These are phyloP conservation scores for Micromussa lordhowensis DNA, from an alignment of 92 coral and sea anemone species.

Conservation along the genomic window DNA sequence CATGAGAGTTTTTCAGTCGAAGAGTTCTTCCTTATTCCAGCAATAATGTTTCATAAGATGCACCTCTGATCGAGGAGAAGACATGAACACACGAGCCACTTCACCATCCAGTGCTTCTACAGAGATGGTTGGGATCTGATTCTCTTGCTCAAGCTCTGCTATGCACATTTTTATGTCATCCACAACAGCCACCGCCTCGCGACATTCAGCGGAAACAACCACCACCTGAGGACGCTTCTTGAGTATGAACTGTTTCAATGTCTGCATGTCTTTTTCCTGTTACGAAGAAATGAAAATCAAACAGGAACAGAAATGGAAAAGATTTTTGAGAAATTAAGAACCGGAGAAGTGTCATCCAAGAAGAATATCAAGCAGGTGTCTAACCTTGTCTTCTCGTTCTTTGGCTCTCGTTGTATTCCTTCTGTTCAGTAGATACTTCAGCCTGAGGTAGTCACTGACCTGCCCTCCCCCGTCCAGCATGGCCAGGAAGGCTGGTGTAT, in stretches of 20 bases:
- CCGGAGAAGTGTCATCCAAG: too few species aligned
- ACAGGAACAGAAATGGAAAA: too few species aligned
- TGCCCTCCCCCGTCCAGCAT: constrained; percentile 97
- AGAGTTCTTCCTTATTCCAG: too few species aligned
- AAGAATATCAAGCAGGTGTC: background rate
- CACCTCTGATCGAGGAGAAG: constrained; percentile 93
- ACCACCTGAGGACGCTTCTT: constrained; percentile 96
- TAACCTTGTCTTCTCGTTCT: constrained; percentile 93
- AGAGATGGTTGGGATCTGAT: constrained; percentile 90
- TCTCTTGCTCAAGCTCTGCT: constrained; percentile 94
- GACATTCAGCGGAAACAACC: constrained; percentile 87
- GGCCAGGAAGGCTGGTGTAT: constrained; percentile 89
- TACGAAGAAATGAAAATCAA: background rate
- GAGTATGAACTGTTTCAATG: constrained; percentile 87
- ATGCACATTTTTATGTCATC: constrained; percentile 96
- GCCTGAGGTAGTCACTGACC: constrained; percentile 87
- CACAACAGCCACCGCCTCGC: constrained; percentile 78
- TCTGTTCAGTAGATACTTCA: constrained; percentile 81
- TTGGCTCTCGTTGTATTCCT: constrained; percentile 76
- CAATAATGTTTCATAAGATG: background rate
- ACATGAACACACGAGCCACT: constrained; percentile 87
- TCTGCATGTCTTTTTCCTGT: constrained; percentile 89
- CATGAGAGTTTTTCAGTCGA: too few species aligned
- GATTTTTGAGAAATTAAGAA: too few species aligned
- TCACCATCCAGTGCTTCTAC: constrained; percentile 95